These are phyloP conservation scores for Drosophila aff. DNA, from an alignment of 1,140 invertebrate genomes.

Conservation along the genomic window DNA sequence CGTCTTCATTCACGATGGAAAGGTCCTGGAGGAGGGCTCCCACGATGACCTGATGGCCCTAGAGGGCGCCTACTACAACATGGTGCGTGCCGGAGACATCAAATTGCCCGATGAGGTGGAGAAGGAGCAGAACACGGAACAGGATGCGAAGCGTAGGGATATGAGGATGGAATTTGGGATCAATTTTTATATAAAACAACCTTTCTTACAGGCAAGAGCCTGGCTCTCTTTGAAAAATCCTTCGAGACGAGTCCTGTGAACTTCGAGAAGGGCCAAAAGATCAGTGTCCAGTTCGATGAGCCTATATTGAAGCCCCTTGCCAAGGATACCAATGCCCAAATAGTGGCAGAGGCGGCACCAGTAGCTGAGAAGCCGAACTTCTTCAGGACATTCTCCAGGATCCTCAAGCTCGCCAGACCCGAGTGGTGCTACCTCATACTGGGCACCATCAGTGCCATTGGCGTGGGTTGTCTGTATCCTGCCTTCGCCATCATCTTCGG, in stretches of 20 bases:
- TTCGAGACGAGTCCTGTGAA: slow-evolving; percentile 81
- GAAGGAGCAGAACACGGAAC: slow-evolving; percentile 54
- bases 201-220: slow-evolving; percentile 58
- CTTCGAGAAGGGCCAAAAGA: slow-evolving; percentile 78
- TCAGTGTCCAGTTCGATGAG: slow-evolving; percentile 78
- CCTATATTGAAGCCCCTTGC: slow-evolving; percentile 37
- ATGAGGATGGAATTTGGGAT: rapidly evolving
- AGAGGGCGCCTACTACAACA: slow-evolving; percentile 90
- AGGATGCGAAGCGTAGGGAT: slow-evolving; percentile 65
- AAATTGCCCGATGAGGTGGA: slow-evolving; percentile 68
- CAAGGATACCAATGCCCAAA: slow-evolving; percentile 53
- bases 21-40: slow-evolving; percentile 91
- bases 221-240: slow-evolving; percentile 76
- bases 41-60: slow-evolving; percentile 92
- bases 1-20: slow-evolving; percentile 90
- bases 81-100: slow-evolving; percentile 78
- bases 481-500: slow-evolving; percentile 94
- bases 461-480: slow-evolving; percentile 91
- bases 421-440: slow-evolving; percentile 92
- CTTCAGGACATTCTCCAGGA: slow-evolving; percentile 85
- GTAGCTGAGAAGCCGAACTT: slow-evolving; percentile 52
- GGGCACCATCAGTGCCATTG: slow-evolving; percentile 89
- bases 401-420: slow-evolving; percentile 90
- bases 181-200: neutral
- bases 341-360: neutral